These are phyloP conservation scores for Indicator maculatus DNA, from an alignment of 2,113 vertebrate species.

Conservation along the genomic window DNA sequence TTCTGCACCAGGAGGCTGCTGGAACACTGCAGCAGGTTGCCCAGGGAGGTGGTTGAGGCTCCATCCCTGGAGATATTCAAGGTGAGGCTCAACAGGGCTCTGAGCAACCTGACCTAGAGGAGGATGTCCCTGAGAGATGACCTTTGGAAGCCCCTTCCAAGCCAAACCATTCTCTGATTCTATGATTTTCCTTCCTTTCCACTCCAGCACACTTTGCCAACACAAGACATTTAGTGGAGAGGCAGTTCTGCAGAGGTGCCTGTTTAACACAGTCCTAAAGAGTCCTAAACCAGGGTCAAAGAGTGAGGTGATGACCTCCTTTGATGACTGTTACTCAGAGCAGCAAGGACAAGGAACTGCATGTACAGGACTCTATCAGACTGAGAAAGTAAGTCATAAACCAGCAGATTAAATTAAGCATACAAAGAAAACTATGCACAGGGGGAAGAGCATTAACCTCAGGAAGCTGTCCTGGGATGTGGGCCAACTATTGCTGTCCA, in stretches of 20 bases:
- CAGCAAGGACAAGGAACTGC: background rate
- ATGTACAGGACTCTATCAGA: background rate
- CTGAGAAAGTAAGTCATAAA: background rate
- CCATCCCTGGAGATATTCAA: too few species aligned
- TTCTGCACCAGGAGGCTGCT: too few species aligned
- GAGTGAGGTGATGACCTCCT: background rate
- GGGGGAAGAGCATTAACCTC: background rate
- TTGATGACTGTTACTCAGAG: background rate
- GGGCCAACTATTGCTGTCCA: rapidly evolving
- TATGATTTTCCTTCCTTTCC: background rate
- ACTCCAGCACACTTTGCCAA: background rate
- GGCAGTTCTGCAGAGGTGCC: background rate
- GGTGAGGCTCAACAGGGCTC: too few species aligned
- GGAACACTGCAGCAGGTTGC: too few species aligned
- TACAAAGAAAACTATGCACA: background rate
- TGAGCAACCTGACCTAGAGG: too few species aligned
- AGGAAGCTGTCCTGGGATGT: background rate
- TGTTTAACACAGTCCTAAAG: background rate
- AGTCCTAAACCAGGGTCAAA: background rate
- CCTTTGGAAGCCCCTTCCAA: too few species aligned
- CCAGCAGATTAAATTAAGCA: background rate
- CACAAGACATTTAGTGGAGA: background rate
- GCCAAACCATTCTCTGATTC: too few species aligned
- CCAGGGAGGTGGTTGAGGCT: too few species aligned
- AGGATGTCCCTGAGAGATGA: too few species aligned